A percentile compares a stretch with the other conserved stretches of the same genome.
These are phyloP conservation scores for Erannis defoliaria DNA, from an alignment of 2,888 invertebrate genomes.

Conservation along the genomic window DNA sequence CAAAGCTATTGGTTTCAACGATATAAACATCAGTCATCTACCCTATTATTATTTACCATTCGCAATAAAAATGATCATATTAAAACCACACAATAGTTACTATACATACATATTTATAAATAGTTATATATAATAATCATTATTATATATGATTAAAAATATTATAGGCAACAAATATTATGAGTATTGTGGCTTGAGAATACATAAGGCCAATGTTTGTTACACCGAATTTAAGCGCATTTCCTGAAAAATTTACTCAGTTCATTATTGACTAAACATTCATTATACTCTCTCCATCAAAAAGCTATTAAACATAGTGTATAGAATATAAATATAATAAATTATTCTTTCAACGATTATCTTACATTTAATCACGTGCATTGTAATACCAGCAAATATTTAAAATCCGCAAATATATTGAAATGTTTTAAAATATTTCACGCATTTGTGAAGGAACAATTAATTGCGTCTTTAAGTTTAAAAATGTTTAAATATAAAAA, in stretches of 20 bases:
- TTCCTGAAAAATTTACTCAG: slow-evolving; percentile 21
- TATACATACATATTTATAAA: slow-evolving; percentile 28
- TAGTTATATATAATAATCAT: no score
- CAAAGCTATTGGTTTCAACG: no score
- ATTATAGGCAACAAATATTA: slow-evolving; percentile 64
- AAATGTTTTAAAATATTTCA: background rate
- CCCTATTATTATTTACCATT: background rate
- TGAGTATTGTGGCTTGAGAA: slow-evolving; percentile 62
- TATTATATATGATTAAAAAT: slow-evolving; percentile 16
- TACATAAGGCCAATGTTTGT: slow-evolving; percentile 29
- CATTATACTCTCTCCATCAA: no score
- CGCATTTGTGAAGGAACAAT: background rate
- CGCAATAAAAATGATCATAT: slow-evolving; percentile 5
- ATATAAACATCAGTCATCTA: no score
- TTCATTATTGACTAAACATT: background rate
- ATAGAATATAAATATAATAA: no score
- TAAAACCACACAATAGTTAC: slow-evolving; percentile 17
- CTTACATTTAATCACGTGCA: no score
- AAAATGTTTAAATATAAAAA: no score
- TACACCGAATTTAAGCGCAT: slow-evolving; percentile 19
- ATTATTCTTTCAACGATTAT: no score
- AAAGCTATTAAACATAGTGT: no score
- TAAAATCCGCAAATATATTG: background rate
- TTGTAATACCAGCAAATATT: background rate
- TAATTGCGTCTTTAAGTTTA: no score